Evolutionary conservation across 2,113 vertebrate genomes (phyloP), one percentile per base, ranked within the genome.

Genomic region (Gobiocypris rarus): DNA sequence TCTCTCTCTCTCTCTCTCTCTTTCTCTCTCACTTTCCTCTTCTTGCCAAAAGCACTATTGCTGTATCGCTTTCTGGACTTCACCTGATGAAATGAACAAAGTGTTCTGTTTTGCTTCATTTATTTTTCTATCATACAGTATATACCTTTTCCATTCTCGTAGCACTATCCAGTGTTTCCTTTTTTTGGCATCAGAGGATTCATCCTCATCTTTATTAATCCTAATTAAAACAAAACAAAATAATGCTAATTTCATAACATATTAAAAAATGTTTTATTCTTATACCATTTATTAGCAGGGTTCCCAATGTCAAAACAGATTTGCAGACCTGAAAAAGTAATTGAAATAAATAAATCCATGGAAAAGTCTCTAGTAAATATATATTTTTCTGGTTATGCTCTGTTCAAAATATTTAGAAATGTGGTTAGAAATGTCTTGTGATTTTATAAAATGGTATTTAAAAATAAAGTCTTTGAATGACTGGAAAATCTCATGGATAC

Each of bases 61-160:
- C 28, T 54, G 17, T 54, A 8, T 24, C 48, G 13, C 48, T 80
- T 50, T 28, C 15, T 19, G 52, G 26, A 22, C 48, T 81, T 45
- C 71, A 9, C 54, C 77, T 82, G 52, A 52, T 38, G 34, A 67
- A 84, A 31, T 75, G 77, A 81, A 75, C 48, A 63, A 61, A 81
- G 56, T 81, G 77, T 84, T 83, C 77, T 48, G 13, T 52, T 59
- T 41, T 9, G 61, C 45, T 76, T 81, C 61, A 76, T 81, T 81
- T 74, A 84, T 84, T 79, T 76, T 15, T 50, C 24, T 26, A 73
- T 86, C 82, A 38, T n/a, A 26, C 73, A 75, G 48, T 52, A 52
- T 54, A 75, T 52, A 52, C 13, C 15, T 31, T 15, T 31, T 31
- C 3, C 8, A 75, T 26, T 75, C 26, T 4, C 31, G 1, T 31